A percentile compares a stretch with the other conserved stretches of the same genome.
Evolutionary conservation across 2,113 vertebrate species (phyloP).

Genomic region (Crotophaga sulcirostris): DNA sequence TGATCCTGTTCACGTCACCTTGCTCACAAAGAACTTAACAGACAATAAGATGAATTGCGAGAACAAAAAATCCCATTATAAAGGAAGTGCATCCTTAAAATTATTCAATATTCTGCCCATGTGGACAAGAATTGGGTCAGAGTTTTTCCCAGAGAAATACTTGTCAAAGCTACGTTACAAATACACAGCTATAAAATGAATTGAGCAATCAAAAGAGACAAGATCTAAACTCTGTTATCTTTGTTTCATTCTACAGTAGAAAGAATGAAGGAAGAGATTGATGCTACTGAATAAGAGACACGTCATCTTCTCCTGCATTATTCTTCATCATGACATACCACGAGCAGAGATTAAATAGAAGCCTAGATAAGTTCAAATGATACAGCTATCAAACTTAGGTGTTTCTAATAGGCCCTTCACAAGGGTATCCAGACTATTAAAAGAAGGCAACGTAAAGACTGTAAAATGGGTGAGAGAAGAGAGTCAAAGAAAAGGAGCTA

Average conservation of each 20-base stretch:
- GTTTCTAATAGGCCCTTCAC: neutral
- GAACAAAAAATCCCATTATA: conserved; percentile 14
- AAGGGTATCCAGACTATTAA: neutral
- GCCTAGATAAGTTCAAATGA: conserved; percentile 9
- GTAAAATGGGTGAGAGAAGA: neutral
- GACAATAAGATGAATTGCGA: conserved; percentile 31
- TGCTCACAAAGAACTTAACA: neutral
- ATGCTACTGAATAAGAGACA: neutral
- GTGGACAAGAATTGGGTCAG: conserved; percentile 16
- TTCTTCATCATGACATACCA: conserved; percentile 25
- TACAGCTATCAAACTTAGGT: neutral
- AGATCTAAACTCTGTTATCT: conserved; percentile 59
- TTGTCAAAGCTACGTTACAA: conserved; percentile 23
- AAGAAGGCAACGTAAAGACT: neutral
- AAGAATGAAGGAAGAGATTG: conserved; percentile 1
- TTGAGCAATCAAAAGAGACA: conserved; percentile 54
- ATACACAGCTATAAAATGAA: conserved; percentile 44
- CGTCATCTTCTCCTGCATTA: neutral
- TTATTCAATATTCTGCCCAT: conserved; percentile 38
- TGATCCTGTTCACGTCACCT: neutral
- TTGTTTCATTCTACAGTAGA: conserved; percentile 19
- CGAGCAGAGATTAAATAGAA: neutral
- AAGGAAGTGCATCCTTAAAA: neutral
- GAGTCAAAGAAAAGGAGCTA: neutral
- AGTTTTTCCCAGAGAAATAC: conserved; percentile 30